phyloP scores from a whole-genome alignment of 1,140 invertebrate genomes.

The Drosophila hydei region DNA sequence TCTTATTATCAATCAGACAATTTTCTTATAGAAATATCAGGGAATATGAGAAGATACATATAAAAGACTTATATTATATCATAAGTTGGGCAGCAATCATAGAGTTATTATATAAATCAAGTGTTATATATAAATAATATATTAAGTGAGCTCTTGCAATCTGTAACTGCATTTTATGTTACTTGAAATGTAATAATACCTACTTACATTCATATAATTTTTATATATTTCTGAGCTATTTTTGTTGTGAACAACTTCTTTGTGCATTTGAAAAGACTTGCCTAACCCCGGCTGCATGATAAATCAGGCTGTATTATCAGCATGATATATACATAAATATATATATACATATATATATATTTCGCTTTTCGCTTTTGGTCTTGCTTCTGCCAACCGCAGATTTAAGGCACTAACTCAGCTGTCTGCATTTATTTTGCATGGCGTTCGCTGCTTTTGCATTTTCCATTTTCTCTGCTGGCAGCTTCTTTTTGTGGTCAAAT shows the following conservation, averaged over 20 bases:
- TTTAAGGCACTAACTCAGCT: constrained; percentile 67
- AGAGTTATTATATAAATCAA: no score
- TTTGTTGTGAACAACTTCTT: no score
- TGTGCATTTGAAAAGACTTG: constrained; percentile 42
- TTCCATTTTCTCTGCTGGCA: constrained; percentile 13
- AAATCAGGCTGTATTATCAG: constrained; percentile 72
- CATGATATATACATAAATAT: constrained; percentile 31
- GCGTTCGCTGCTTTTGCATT: constrained; percentile 26
- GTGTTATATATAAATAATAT: no score
- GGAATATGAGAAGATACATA: no score
- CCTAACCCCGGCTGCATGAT: constrained; percentile 50
- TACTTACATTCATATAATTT: no score
- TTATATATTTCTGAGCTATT: background rate
- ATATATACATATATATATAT: background rate
- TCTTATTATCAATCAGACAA: no score
- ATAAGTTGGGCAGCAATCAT: no score
- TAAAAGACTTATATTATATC: no score
- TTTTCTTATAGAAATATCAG: no score
- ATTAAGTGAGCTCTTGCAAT: no score
- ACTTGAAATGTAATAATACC: constrained; percentile 8
- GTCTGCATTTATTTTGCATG: constrained; percentile 55
- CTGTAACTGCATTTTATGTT: no score
- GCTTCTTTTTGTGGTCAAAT: constrained; percentile 56
- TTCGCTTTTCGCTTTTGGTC: background rate
- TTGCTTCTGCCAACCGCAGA: constrained; percentile 64